Base-by-base conservation (phyloP, 2,797 vertebrate species). In the Ctenochaetus hawaiiensis region DNA sequence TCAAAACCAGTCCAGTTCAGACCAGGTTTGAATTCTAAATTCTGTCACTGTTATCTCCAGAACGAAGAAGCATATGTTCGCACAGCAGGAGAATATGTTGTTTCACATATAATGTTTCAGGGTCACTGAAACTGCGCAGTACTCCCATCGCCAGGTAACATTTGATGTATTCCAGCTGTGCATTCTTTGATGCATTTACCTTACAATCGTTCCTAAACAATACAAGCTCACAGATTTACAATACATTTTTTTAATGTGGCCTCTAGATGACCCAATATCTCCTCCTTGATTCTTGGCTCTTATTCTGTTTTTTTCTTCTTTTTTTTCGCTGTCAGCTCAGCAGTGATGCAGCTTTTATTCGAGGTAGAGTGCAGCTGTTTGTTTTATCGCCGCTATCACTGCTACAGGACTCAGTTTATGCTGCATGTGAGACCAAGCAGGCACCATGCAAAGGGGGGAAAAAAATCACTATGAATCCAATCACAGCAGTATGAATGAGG, bases 41-140 rank as follows among this genome's bases (percentile, higher is more conserved):
- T 64, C 22, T 61, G 64, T 73, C 63, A 77, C 26, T 59, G 41
- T 73, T 69, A 48, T 68, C 37, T 48, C n/a, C 37, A 16, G 52
- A 80, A 78, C 18, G 30, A 77, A 66, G 56, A 62, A 26, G 37
- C 8, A 39, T 30, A 65, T 72, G 49, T 75, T 73, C 44, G 20
- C 68, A 30, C n/a, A n/a, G 45, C 34, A 47, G 60, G 59, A 73
- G 65, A 71, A 70, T n/a, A 6, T 30, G 30, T 63, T 44, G 11
- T 62, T 84, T 83, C 23, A 54, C 45, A 83, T 77, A 23, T 66
- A 73, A 79, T 79, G 62, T 49, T 57, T 62, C 12, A 3, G 22
- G 23, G 52, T 85, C 57, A 41, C 57, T 26, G 72, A 34, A 34
- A 34, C 30, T 61, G 48, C 68, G 75, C 66, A 26, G 30, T 52